Conservation (phyloP, 2,888 invertebrate species). For the Papilio elwesi region DNA sequence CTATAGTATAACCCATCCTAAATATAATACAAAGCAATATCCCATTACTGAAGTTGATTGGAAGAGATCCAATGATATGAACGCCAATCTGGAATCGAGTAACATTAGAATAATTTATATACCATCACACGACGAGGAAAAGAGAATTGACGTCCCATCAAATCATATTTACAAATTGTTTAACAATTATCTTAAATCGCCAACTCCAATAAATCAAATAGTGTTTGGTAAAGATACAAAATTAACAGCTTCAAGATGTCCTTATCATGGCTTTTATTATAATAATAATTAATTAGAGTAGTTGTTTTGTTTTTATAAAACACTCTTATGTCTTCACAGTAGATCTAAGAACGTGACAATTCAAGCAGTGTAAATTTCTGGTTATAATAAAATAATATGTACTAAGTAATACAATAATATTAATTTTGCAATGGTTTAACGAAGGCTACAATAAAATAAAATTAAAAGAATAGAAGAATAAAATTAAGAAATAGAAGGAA, state of each 20-base stretch:
- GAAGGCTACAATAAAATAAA: no score
- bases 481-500: no score
- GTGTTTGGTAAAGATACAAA: not conserved
- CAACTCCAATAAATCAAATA: not conserved
- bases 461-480: no score
- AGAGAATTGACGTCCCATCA: not conserved
- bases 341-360: no score
- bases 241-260: not conserved
- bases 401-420: no score
- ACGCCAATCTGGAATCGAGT: not conserved
- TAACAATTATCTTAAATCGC: not conserved
- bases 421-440: no score
- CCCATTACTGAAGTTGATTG: not conserved
- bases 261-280: slow-evolving; percentile 12
- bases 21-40: not conserved
- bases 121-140: not conserved
- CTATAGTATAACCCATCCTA: not conserved
- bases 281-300: no score
- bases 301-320: no score
- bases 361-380: no score
- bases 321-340: no score
- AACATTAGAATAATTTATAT: slow-evolving; percentile 14
- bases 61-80: slow-evolving; percentile 4
- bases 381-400: no score
- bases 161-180: not conserved